Conservation (phyloP, 1,140 invertebrate species). For the Bradysia coprophila region DNA sequence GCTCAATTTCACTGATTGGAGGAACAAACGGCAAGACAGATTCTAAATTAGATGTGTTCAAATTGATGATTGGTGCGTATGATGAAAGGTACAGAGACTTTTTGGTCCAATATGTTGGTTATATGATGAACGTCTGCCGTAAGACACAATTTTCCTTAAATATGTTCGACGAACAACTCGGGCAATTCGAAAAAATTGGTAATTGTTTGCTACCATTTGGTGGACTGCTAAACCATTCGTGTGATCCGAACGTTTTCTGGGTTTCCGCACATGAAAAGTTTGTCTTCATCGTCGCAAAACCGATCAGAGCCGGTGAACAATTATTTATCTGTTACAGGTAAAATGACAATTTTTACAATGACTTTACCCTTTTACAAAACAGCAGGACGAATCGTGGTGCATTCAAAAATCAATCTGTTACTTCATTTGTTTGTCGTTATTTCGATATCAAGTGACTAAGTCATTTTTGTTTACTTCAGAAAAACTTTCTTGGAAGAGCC, state of each 20-base stretch:
- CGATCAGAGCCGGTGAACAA: slow-evolving; percentile 45
- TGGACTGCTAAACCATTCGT: slow-evolving; percentile 66
- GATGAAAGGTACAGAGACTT: no score
- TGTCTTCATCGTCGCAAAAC: slow-evolving; percentile 35
- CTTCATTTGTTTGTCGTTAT: slow-evolving; percentile 4
- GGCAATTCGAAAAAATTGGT: slow-evolving; percentile 23
- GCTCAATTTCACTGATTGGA: no score
- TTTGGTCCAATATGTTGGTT: no score
- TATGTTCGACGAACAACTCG: slow-evolving; percentile 29
- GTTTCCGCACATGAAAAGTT: slow-evolving; percentile 30
- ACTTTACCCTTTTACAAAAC: neutral
- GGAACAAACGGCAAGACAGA: no score
- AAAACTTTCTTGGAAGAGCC: no score
- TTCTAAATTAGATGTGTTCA: no score
- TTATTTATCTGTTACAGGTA: slow-evolving; percentile 48
- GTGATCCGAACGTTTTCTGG: slow-evolving; percentile 64
- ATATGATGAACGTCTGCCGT: slow-evolving; percentile 60
- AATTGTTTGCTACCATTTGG: slow-evolving; percentile 25
- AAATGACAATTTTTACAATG: slow-evolving; percentile 16
- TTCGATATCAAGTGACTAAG: slow-evolving; percentile 4
- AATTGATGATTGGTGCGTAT: no score
- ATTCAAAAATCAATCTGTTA: no score
- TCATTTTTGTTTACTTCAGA: slow-evolving; percentile 22
- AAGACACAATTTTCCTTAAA: slow-evolving; percentile 70
- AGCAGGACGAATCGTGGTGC: neutral